Conservation (phyloP, 2,113 vertebrate genomes). For the Menura novaehollandiae region DNA sequence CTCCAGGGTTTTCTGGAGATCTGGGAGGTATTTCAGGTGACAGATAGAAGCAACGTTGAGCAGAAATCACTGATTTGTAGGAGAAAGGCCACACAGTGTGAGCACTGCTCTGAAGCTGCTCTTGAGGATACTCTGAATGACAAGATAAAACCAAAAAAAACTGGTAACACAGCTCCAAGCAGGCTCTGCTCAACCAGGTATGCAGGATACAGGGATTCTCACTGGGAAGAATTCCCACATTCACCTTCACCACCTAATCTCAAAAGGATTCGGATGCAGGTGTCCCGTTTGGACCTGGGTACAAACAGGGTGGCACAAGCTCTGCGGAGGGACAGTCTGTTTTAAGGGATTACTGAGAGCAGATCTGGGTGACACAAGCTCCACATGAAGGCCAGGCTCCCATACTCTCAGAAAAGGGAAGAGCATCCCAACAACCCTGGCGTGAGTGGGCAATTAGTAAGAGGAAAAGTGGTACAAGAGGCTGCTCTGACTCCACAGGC, state of each 20-base stretch:
- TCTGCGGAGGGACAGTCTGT: accelerated
- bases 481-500: background rate
- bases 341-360: background rate
- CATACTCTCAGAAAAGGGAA: background rate
- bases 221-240: background rate
- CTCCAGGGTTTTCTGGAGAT: background rate
- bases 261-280: background rate
- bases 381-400: background rate
- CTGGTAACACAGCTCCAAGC: background rate
- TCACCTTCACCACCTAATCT: background rate
- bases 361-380: background rate
- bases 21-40: background rate
- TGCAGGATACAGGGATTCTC: accelerated
- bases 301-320: background rate
- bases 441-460: background rate
- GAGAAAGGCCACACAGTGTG: background rate
- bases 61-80: background rate
- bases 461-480: background rate
- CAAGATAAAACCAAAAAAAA: background rate
- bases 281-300: background rate
- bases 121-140: background rate
- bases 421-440: background rate
- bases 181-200: background rate
- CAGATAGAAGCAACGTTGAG: background rate
- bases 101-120: background rate